A percentile compares a stretch with the other conserved stretches of the same genome.
Evolutionary conservation across 2,113 vertebrate genomes (phyloP).

Genomic region (Copsychus sechellarum): DNA sequence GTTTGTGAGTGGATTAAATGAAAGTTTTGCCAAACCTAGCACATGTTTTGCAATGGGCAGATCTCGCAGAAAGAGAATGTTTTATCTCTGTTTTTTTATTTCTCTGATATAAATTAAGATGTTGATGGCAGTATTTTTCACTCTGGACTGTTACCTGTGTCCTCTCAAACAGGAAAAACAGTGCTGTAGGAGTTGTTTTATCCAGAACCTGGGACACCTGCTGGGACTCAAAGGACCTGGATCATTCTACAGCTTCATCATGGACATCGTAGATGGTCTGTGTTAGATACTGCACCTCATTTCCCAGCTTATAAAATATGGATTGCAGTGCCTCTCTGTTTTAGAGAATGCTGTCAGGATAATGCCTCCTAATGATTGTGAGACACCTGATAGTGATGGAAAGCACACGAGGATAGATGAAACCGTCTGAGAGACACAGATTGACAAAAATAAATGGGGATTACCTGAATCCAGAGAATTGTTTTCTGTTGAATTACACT

Average conservation of each 20-base stretch:
- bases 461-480: background rate
- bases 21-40: background rate
- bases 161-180: background rate
- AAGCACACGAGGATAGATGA: background rate
- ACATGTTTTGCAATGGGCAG: background rate
- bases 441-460: background rate
- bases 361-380: background rate
- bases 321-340: background rate
- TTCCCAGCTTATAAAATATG: background rate
- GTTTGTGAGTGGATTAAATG: background rate
- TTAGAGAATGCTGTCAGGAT: background rate
- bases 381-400: background rate
- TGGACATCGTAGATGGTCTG: background rate
- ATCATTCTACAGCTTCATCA: background rate
- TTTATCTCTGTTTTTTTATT: background rate
- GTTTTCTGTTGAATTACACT: background rate
- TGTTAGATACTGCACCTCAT: background rate
- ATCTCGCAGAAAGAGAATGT: background rate
- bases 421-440: background rate
- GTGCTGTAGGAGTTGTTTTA: background rate
- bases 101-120: background rate
- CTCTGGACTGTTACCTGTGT: background rate
- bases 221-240: background rate
- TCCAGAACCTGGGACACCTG: background rate
- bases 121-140: background rate